A percentile compares a stretch with the other conserved stretches of the same genome.
These are phyloP conservation scores for Zosterops borbonicus DNA, from an alignment of 2,113 vertebrate species.

Conservation along the genomic window DNA sequence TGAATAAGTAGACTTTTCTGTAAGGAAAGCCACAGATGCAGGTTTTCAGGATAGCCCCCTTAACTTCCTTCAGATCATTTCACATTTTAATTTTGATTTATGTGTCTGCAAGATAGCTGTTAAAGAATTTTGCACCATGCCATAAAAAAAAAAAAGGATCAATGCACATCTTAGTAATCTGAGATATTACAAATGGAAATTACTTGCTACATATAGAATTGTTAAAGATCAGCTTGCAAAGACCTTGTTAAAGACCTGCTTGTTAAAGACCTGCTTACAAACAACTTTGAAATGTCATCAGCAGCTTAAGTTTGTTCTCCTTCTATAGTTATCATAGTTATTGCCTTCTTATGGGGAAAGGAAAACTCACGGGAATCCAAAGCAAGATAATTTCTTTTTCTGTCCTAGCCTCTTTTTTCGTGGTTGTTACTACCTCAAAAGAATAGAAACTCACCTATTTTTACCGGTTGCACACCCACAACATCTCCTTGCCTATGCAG, in stretches of 20 bases:
- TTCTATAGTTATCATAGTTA: conserved; percentile 1
- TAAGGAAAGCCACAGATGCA: background rate
- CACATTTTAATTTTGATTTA: conserved; percentile 43
- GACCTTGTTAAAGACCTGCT: conserved; percentile 65
- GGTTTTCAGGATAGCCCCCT: background rate
- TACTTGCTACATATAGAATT: conserved; percentile 63
- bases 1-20: background rate
- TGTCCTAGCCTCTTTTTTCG: background rate
- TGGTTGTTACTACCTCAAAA: background rate
- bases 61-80: conserved; percentile 26
- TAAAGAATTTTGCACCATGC: conserved; percentile 48
- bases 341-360: background rate
- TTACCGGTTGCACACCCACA: background rate
- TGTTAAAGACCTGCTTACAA: conserved; percentile 55
- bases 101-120: background rate
- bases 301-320: conserved; percentile 54
- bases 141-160: conserved; percentile 42
- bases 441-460: background rate
- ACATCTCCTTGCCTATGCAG: background rate
- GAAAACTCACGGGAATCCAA: background rate
- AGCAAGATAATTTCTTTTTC: background rate
- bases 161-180: conserved; percentile 58
- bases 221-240: conserved; percentile 60
- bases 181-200: conserved; percentile 70
- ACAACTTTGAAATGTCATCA: conserved; percentile 65